Base-by-base conservation (phyloP, 2,113 vertebrate species). In the Pollachius pollachius region DNA sequence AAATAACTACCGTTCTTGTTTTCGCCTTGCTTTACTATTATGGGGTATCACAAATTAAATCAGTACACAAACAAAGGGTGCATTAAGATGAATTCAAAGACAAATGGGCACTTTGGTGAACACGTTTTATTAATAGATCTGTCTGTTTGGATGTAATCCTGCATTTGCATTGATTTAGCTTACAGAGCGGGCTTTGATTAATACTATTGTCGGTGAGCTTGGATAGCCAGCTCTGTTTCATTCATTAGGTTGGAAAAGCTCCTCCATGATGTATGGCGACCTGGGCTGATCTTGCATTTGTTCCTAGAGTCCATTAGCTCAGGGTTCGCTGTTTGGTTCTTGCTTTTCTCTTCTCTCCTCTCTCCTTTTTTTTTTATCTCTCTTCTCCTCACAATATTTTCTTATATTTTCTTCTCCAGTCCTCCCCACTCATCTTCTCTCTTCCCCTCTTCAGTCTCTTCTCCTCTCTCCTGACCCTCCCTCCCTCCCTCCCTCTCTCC, bases 241-340 rank as follows among this genome's bases (percentile, higher is more conserved):
- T 75, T 83, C 72, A 84, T 87, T 85, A 84, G 67, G 69, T 3
- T 48, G 67, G 54, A 73, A 67, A 72, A 73, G 62, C 64, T 62
- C 72, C 64, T 67, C 58, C 62, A 69, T 83, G 82, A 86, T 83
- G 75, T 69, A 81, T 79, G 69, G 64, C 78, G 67, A 81, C 19
- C 59, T 66, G 2, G 64, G 62, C 21, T 61, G 78, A 81, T 21
- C 41, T 52, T 13, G 19, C 52, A 41, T 74, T 81, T 67, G 67
- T 87, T 81, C 79, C 74, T 78, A 85, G n/a, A 71, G 82, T 63
- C 79, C 76, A 81, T 90, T 83, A 79, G 70, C 77, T 62, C 61
- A 15, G 64, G 56, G n/a, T 64, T 74, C 23, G 66, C 77, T 74
- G 75, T 78, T 15, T 15, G 15, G 15, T 6, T 57, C 17, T 16